phyloP scores from a whole-genome alignment of 2,797 vertebrate species.

The Emys orbicularis region DNA sequence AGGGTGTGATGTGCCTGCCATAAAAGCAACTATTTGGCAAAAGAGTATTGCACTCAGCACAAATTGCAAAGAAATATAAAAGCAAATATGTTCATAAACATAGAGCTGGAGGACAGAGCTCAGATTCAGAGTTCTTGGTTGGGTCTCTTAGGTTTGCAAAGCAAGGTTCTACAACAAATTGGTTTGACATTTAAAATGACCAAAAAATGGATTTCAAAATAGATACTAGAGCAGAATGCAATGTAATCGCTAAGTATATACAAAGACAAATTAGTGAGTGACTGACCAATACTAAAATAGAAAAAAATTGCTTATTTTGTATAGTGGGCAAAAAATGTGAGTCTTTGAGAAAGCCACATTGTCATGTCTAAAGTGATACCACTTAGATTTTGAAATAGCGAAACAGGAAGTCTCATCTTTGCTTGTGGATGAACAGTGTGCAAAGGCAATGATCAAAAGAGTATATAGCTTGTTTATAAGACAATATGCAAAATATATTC shows the following conservation, averaged over 20 bases:
- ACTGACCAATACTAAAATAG: constrained; percentile 47
- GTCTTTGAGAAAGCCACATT: neutral
- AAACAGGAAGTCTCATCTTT: constrained; percentile 65
- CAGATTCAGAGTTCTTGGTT: neutral
- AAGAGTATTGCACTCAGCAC: neutral
- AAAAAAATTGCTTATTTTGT: constrained; percentile 62
- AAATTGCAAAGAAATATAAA: neutral
- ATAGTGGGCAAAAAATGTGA: constrained; percentile 27
- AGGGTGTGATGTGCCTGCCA: neutral
- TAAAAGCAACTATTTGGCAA: constrained; percentile 19
- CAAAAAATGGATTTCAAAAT: neutral
- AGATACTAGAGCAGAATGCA: neutral
- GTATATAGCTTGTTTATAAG: constrained; percentile 66
- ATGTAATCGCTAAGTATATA: neutral
- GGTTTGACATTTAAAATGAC: neutral
- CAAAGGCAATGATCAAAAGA: constrained; percentile 45
- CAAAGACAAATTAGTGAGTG: constrained; percentile 37
- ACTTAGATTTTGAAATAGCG: constrained; percentile 12
- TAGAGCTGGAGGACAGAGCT: neutral
- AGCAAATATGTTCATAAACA: neutral
- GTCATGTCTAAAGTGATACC: constrained; percentile 3
- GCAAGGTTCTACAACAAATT: neutral
- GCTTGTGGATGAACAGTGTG: neutral
- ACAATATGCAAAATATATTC: constrained; percentile 44
- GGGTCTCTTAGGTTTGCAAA: neutral